Evolutionary conservation across 2,797 vertebrate species (phyloP).

Genomic region (Champsocephalus esox): DNA sequence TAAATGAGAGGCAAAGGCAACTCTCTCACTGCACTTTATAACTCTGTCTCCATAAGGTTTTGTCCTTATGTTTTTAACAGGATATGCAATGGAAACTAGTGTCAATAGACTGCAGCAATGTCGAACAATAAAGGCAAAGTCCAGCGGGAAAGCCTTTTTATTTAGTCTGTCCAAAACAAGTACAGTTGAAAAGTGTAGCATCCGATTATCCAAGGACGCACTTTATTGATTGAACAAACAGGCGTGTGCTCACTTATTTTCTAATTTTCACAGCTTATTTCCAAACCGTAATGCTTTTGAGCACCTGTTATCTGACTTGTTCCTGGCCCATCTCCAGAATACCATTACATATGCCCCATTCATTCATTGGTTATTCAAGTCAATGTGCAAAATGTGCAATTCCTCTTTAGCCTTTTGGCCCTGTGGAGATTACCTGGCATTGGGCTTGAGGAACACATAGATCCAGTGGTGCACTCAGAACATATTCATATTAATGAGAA

Average conservation of each 20-base stretch:
- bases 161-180: background rate
- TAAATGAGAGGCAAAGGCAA: background rate
- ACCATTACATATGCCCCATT: background rate
- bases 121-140: slow-evolving; percentile 7
- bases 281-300: background rate
- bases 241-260: background rate
- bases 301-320: background rate
- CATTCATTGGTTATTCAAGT: slow-evolving; percentile 13
- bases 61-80: background rate
- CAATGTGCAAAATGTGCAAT: slow-evolving; percentile 11
- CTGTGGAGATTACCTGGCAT: background rate
- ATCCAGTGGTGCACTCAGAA: slow-evolving; percentile 14
- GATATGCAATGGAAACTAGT: background rate
- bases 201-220: background rate
- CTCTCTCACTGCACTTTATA: background rate
- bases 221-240: background rate
- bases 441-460: slow-evolving; percentile 11
- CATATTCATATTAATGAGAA: slow-evolving; percentile 45
- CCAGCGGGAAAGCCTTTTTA: background rate
- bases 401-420: slow-evolving; percentile 30
- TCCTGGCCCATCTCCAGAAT: background rate
- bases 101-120: background rate
- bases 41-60: background rate
- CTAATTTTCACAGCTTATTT: background rate
- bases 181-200: background rate